Percentiles rank a stretch among this genome's conserved stretches.
Evolutionary conservation across 2,888 invertebrate species (phyloP).

Genomic region (Mellilla xanthometata): DNA sequence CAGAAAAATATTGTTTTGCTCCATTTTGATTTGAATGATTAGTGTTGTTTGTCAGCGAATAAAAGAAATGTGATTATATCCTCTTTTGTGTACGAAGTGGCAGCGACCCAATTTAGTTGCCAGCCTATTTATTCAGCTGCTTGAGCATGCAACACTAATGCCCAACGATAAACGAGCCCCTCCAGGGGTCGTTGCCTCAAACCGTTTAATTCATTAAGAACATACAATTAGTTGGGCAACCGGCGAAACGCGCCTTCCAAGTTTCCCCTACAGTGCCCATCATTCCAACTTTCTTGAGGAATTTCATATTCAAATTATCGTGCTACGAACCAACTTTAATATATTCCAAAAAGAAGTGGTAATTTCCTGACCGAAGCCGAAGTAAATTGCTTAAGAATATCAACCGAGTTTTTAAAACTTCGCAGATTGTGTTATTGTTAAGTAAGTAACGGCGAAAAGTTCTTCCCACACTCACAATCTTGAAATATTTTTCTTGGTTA

Average conservation of each 20-base stretch:
- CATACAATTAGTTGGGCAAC: slow-evolving; percentile 47
- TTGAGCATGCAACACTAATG: slow-evolving; percentile 17
- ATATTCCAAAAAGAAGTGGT: slow-evolving; percentile 30
- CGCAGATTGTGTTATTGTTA: background rate
- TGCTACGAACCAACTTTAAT: slow-evolving; percentile 23
- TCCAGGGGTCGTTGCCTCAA: slow-evolving; percentile 33
- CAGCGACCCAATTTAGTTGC: slow-evolving; percentile 3
- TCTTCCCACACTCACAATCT: no score
- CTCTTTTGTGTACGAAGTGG: background rate
- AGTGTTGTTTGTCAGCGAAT: background rate
- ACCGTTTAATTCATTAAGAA: slow-evolving; percentile 55
- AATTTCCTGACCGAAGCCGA: slow-evolving; percentile 29
- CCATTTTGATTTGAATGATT: no score
- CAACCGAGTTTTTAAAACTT: slow-evolving; percentile 11
- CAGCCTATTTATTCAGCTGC: slow-evolving; percentile 14
- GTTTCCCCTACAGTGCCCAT: slow-evolving; percentile 39
- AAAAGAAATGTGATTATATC: background rate
- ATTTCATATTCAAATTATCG: slow-evolving; percentile 30
- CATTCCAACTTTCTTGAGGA: slow-evolving; percentile 24
- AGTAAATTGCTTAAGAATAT: slow-evolving; percentile 21
- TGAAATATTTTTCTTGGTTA: no score
- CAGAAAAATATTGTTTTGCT: no score
- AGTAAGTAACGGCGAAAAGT: no score
- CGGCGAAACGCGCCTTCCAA: slow-evolving; percentile 34
- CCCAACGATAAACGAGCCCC: slow-evolving; percentile 18